These are phyloP conservation scores for Pogonocherus hispidulus DNA, from an alignment of 2,888 invertebrate genomes.

Conservation along the genomic window DNA sequence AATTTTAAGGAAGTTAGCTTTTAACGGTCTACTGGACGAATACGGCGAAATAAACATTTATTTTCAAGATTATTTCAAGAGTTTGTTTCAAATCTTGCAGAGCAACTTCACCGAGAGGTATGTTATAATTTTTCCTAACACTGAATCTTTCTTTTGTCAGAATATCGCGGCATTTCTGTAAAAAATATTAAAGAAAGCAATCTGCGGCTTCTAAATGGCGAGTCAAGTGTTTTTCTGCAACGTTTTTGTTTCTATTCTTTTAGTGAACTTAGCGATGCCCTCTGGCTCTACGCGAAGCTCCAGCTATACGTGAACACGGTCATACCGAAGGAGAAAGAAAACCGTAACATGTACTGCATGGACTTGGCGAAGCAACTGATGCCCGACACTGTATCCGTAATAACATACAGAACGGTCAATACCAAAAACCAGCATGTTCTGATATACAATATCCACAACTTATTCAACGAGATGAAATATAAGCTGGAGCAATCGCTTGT, in stretches of 20 bases:
- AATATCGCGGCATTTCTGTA: too few relatives aligned
- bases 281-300: slow-evolving; percentile 32
- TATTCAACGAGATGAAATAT: slow-evolving; percentile 32
- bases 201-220: too few relatives aligned
- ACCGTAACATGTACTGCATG: slow-evolving; percentile 38
- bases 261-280: slow-evolving; percentile 31
- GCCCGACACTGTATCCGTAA: slow-evolving; percentile 37
- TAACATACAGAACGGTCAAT: slow-evolving; percentile 25
- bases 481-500: slow-evolving; percentile 16
- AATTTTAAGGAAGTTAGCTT: slow-evolving; percentile 9
- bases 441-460: not conserved
- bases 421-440: not conserved
- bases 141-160: too few relatives aligned
- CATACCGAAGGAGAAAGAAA: slow-evolving; percentile 5
- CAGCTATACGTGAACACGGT: slow-evolving; percentile 38
- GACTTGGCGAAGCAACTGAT: slow-evolving; percentile 36
- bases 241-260: too few relatives aligned
- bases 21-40: not conserved
- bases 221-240: too few relatives aligned
- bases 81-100: not conserved
- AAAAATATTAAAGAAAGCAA: too few relatives aligned
- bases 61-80: not conserved
- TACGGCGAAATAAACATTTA: not conserved
- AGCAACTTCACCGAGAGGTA: not conserved
- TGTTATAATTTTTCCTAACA: too few relatives aligned